These are phyloP conservation scores for Trissoscelio sp. DNA, from an alignment of 2,888 invertebrate genomes.

Conservation along the genomic window DNA sequence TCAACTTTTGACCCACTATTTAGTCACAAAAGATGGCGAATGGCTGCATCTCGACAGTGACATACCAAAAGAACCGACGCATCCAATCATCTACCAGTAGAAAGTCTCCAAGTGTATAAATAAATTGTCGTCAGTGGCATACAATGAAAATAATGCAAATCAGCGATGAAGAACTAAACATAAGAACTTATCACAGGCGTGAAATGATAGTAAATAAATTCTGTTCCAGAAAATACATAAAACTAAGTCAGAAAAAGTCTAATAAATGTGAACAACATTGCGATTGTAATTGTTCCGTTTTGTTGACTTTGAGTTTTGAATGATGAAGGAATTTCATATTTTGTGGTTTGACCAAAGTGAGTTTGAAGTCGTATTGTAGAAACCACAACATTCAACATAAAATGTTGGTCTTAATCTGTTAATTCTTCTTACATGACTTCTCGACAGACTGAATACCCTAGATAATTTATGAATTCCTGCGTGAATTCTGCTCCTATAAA, in stretches of 20 bases:
- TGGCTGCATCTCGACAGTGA: constrained; percentile 81
- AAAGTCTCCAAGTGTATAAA: constrained; percentile 35
- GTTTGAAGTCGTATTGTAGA: too few relatives aligned
- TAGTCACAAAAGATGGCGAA: constrained; percentile 85
- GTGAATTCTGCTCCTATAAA: neutral
- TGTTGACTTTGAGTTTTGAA: neutral
- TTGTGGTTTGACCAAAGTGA: too few relatives aligned
- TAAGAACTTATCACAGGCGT: constrained; percentile 40
- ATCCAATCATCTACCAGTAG: constrained; percentile 82
- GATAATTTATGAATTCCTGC: constrained; percentile 7
- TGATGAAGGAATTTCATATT: constrained; percentile 22
- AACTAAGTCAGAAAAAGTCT: constrained; percentile 58
- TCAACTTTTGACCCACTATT: constrained; percentile 96
- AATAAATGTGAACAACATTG: neutral
- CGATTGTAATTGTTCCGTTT: neutral
- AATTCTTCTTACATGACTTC: neutral
- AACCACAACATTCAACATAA: neutral
- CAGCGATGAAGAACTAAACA: constrained; percentile 22
- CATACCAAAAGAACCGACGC: constrained; percentile 80
- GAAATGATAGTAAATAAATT: constrained; percentile 19
- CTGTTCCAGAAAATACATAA: constrained; percentile 53
- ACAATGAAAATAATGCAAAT: neutral
- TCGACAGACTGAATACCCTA: neutral
- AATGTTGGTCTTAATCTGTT: too few relatives aligned
- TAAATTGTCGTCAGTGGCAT: neutral